Conservation (phyloP, 2,113 vertebrate species). For the Monopterus albus region DNA sequence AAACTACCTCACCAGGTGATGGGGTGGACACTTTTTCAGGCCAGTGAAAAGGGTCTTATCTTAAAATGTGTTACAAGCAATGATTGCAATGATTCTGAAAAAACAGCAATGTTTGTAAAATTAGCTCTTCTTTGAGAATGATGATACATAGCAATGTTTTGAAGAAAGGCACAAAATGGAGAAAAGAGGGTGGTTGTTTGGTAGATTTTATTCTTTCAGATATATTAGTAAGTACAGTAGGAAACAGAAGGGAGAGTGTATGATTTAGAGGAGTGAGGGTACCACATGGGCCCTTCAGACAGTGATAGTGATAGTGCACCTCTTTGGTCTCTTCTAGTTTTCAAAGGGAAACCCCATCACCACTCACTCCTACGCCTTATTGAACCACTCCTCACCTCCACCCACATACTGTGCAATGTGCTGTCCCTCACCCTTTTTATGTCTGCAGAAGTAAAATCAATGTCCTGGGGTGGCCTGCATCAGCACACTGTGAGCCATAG, state of each 20-base stretch:
- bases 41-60: background rate
- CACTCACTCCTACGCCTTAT: slow-evolving; percentile 25
- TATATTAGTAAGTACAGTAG: background rate
- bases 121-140: background rate
- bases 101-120: background rate
- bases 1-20: background rate
- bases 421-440: slow-evolving; percentile 57
- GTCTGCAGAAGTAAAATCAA: slow-evolving; percentile 49
- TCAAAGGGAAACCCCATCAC: slow-evolving; percentile 61
- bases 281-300: background rate
- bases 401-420: slow-evolving; percentile 55
- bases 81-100: background rate
- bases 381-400: slow-evolving; percentile 49
- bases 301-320: slow-evolving; percentile 21
- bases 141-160: background rate
- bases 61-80: background rate
- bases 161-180: background rate
- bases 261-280: background rate
- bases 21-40: background rate
- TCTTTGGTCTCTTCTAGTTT: slow-evolving; percentile 7
- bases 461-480: slow-evolving; percentile 48
- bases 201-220: background rate
- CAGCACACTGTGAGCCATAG: slow-evolving; percentile 37
- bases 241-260: background rate
- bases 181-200: background rate